A percentile compares a stretch with the other conserved stretches of the same genome.
Evolutionary conservation across 2,888 invertebrate genomes (phyloP).

Genomic region (Eristalinus sepulchralis): DNA sequence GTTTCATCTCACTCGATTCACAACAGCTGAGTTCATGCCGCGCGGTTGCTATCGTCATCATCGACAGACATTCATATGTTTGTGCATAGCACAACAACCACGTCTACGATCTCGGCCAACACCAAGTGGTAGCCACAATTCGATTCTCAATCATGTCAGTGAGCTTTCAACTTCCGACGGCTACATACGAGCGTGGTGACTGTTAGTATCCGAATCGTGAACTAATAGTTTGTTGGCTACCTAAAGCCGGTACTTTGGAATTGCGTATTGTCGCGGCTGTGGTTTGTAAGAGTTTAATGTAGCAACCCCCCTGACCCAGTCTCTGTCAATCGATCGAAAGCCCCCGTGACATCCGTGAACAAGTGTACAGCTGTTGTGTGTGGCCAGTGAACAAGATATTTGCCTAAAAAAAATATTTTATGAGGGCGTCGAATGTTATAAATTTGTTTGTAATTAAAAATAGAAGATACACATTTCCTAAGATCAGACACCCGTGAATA

Average conservation of each 20-base stretch:
- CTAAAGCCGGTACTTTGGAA: not conserved
- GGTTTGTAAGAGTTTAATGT: not conserved
- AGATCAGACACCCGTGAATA: not conserved
- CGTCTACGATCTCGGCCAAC: not conserved
- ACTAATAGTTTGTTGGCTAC: not conserved
- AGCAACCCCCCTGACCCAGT: not conserved
- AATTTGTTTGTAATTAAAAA: not conserved
- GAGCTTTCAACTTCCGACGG: slow-evolving; percentile 22
- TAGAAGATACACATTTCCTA: not conserved
- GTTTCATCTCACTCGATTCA: not conserved
- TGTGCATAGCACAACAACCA: not conserved
- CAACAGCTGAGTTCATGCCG: not conserved
- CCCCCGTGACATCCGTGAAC: not conserved
- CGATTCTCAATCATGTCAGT: slow-evolving; percentile 30
- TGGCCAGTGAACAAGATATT: not conserved
- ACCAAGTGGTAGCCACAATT: slow-evolving; percentile 9
- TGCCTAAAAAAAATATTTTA: not conserved
- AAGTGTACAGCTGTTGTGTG: not conserved
- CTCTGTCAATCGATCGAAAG: not conserved
- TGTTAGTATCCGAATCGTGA: not conserved
- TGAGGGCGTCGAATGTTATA: not conserved
- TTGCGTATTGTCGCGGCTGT: not conserved
- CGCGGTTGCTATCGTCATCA: slow-evolving; percentile 3
- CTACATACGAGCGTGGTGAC: not conserved
- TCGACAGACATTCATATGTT: not conserved